Percentiles rank a stretch among this genome's conserved stretches.
Evolutionary conservation across 2,888 invertebrate genomes (phyloP).

Genomic region (Amphimallon solstitiale): DNA sequence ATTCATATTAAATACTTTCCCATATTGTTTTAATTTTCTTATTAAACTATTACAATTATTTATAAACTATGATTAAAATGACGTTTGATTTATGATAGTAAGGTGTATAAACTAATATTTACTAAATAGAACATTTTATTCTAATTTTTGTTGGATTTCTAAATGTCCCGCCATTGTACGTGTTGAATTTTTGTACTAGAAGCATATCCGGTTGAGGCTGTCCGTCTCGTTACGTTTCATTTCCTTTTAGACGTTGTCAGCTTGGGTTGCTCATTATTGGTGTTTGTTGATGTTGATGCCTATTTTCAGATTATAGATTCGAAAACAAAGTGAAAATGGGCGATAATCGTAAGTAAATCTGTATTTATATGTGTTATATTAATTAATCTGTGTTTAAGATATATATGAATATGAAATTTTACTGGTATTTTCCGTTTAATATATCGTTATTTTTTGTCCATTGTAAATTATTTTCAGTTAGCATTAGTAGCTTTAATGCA

Average conservation of each 20-base stretch:
- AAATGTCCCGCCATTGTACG: too few species aligned
- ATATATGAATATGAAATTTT: not conserved
- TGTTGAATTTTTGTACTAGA: too few species aligned
- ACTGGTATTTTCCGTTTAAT: not conserved
- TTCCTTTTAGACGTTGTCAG: too few species aligned
- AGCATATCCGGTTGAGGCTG: too few species aligned
- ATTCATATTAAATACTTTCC: too few species aligned
- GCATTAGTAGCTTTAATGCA: too few species aligned
- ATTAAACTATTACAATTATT: not conserved
- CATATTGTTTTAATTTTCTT: not conserved
- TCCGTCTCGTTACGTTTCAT: too few species aligned
- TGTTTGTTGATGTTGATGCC: too few species aligned
- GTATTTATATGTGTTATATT: slow-evolving; percentile 9
- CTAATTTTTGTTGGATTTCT: too few species aligned
- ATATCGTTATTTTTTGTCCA: slow-evolving; percentile 16
- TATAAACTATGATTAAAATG: not conserved
- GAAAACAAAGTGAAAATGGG: slow-evolving; percentile 15
- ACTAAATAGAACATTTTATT: too few species aligned
- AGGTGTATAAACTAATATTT: too few species aligned
- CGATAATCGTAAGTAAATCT: slow-evolving; percentile 41
- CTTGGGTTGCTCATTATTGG: not conserved
- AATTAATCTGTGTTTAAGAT: slow-evolving; percentile 17
- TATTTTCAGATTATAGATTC: not conserved
- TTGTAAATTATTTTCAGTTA: not conserved
- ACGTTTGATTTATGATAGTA: too few species aligned